Conservation (phyloP, 1,140 invertebrate genomes). For the Fopius arisanus region DNA sequence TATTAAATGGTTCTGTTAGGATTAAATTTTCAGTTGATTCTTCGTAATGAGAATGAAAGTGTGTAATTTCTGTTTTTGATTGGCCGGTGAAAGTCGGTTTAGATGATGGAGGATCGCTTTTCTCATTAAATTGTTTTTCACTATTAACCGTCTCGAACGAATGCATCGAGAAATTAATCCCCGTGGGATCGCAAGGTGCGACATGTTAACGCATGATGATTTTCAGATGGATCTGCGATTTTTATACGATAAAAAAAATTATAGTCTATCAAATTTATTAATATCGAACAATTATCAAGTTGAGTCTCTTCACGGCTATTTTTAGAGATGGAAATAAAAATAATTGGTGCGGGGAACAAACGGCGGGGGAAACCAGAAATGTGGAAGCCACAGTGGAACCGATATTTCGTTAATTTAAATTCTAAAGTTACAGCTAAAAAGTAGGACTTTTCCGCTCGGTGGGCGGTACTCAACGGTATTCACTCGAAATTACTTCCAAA, state of each 20-base stretch:
- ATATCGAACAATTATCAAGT: no score
- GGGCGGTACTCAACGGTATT: background rate
- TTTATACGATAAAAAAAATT: no score
- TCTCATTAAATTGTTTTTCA: slow-evolving; percentile 9
- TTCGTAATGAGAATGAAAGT: slow-evolving; percentile 30
- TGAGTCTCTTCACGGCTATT: no score
- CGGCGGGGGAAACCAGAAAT: background rate
- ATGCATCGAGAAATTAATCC: background rate
- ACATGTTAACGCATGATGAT: background rate
- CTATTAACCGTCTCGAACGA: background rate
- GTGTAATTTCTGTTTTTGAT: slow-evolving; percentile 12
- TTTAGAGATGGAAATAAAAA: no score
- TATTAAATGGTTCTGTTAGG: no score
- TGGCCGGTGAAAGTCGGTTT: slow-evolving; percentile 18
- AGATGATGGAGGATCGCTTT: slow-evolving; percentile 7
- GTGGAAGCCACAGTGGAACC: background rate
- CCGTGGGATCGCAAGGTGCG: background rate
- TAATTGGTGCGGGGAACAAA: no score
- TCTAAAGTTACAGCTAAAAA: background rate
- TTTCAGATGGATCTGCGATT: background rate
- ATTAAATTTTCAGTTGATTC: background rate
- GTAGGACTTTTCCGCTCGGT: background rate
- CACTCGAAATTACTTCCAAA: background rate
- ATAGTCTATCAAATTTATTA: no score
- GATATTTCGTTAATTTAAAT: background rate